phyloP scores from a whole-genome alignment of 2,888 invertebrate genomes.

The Scaptomyza tumidula region DNA sequence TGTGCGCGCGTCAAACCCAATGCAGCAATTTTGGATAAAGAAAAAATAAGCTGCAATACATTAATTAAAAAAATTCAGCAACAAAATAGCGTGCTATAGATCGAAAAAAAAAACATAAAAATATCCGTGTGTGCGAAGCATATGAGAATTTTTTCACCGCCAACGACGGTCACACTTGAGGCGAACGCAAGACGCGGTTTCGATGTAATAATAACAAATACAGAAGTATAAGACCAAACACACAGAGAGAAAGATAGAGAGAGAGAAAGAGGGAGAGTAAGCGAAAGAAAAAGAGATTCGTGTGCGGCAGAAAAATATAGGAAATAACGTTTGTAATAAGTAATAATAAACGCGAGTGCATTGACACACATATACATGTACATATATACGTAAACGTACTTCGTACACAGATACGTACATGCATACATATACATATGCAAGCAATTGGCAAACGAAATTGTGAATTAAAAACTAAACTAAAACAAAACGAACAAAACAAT shows the following conservation, averaged over 20 bases:
- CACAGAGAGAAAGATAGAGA: slow-evolving; percentile 5
- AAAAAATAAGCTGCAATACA: not conserved
- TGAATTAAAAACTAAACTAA: slow-evolving; percentile 50
- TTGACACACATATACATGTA: slow-evolving; percentile 52
- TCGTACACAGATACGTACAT: slow-evolving; percentile 1
- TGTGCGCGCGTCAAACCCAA: slow-evolving; percentile 49
- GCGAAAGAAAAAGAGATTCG: slow-evolving; percentile 3
- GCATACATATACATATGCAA: slow-evolving; percentile 11
- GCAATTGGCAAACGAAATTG: slow-evolving; percentile 39
- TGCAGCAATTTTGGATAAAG: slow-evolving; percentile 4
- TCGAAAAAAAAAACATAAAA: not conserved
- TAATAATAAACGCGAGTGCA: slow-evolving; percentile 58
- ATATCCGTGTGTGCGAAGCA: slow-evolving; percentile 30
- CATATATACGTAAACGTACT: slow-evolving; percentile 2
- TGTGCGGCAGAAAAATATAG: slow-evolving; percentile 27
- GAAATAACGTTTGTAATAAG: slow-evolving; percentile 48
- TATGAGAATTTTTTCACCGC: slow-evolving; percentile 21
- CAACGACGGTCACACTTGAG: slow-evolving; percentile 46
- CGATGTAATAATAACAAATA: slow-evolving; percentile 52
- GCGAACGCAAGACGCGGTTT: slow-evolving; percentile 30
- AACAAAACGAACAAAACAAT: slow-evolving; percentile 85
- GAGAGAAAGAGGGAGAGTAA: slow-evolving; percentile 18
- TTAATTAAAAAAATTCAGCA: not conserved
- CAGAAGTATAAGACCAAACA: slow-evolving; percentile 12
- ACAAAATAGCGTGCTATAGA: not conserved